These are phyloP conservation scores for Lepas anatifera DNA, from an alignment of 2,888 invertebrate species.

Conservation along the genomic window DNA sequence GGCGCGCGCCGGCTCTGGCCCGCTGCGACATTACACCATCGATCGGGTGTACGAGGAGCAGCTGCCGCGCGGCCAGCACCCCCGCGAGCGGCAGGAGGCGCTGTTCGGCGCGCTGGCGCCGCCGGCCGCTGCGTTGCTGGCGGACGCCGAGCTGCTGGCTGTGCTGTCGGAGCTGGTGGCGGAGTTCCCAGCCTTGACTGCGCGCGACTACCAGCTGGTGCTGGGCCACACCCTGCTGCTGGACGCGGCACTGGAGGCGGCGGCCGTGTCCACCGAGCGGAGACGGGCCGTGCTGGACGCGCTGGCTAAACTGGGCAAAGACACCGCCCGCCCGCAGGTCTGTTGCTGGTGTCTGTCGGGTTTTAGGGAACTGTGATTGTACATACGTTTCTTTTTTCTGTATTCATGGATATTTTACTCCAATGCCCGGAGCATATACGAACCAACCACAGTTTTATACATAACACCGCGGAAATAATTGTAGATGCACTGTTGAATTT, in stretches of 20 bases:
- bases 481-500: not conserved
- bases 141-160: slow-evolving; percentile 74
- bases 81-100: slow-evolving; percentile 76
- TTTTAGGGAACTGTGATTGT: not conserved
- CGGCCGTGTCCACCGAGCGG: slow-evolving; percentile 55
- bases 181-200: slow-evolving; percentile 50
- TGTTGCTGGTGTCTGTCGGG: slow-evolving; percentile 50
- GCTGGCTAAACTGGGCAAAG: slow-evolving; percentile 43
- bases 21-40: slow-evolving; percentile 70
- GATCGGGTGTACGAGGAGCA: slow-evolving; percentile 75
- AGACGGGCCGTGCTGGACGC: slow-evolving; percentile 30
- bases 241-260: slow-evolving; percentile 60
- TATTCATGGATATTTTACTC: too few relatives aligned
- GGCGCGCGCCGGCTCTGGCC: slow-evolving; percentile 61
- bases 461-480: too few relatives aligned
- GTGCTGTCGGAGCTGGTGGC: slow-evolving; percentile 61
- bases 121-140: slow-evolving; percentile 50
- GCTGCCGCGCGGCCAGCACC: slow-evolving; percentile 57
- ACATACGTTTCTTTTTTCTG: not conserved
- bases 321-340: slow-evolving; percentile 59
- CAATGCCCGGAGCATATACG: too few relatives aligned
- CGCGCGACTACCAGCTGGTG: slow-evolving; percentile 53
- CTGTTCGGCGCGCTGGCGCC: slow-evolving; percentile 86
- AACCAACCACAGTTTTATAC: too few relatives aligned
- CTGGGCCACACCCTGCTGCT: slow-evolving; percentile 68